Evolutionary conservation across 2,113 vertebrate genomes (phyloP).

Genomic region (Drymodes brunneopygia): DNA sequence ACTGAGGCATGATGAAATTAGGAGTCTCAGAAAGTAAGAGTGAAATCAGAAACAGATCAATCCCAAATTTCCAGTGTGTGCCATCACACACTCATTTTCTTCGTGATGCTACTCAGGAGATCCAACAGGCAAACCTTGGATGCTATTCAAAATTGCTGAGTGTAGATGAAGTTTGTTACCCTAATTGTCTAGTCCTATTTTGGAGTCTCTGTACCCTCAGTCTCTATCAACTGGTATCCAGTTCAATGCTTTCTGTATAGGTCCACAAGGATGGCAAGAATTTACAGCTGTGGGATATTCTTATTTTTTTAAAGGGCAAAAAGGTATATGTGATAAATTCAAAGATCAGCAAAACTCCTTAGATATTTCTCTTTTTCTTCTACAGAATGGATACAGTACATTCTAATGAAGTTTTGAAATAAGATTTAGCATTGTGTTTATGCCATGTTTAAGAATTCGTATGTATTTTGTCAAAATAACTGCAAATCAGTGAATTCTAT

Average conservation of each 20-base stretch:
- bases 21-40: background rate
- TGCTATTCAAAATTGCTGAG: background rate
- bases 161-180: background rate
- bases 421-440: background rate
- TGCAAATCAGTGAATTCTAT: background rate
- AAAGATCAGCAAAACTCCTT: background rate
- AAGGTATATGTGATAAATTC: background rate
- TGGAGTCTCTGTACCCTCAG: background rate
- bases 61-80: background rate
- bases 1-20: background rate
- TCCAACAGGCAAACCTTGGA: background rate
- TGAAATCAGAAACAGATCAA: background rate
- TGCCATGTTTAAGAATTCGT: background rate
- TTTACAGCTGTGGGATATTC: background rate
- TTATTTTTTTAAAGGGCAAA: background rate
- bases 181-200: background rate
- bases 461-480: background rate
- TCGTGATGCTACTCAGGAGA: background rate
- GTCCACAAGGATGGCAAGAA: accelerated
- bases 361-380: background rate
- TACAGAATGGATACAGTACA: background rate
- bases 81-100: background rate
- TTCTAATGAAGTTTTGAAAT: background rate
- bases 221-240: background rate
- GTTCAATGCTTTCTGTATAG: background rate